A percentile compares a stretch with the other conserved stretches of the same genome.
Evolutionary conservation across 1,140 invertebrate species (phyloP).

Genomic region (Drosophila seguyi): DNA sequence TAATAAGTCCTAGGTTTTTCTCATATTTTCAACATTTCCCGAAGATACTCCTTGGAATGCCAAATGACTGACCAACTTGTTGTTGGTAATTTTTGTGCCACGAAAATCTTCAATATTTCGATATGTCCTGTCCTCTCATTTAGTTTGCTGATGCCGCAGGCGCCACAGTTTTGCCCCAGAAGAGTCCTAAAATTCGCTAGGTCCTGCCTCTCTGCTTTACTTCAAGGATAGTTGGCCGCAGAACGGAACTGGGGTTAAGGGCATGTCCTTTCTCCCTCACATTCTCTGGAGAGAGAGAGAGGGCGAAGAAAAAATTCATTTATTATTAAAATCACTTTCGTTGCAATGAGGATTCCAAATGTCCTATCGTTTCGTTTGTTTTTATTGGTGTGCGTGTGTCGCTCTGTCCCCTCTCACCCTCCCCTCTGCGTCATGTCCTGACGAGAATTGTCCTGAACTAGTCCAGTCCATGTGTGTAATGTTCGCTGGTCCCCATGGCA

Average conservation of each 20-base stretch:
- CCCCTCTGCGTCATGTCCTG: slow-evolving; percentile 13
- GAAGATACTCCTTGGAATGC: too few relatives aligned
- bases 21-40: not conserved
- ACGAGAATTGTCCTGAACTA: slow-evolving; percentile 75
- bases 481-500: slow-evolving; percentile 14
- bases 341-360: slow-evolving; percentile 83
- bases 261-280: slow-evolving; percentile 3
- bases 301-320: slow-evolving; percentile 67
- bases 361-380: slow-evolving; percentile 81
- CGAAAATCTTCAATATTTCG: slow-evolving; percentile 14
- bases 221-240: slow-evolving; percentile 32
- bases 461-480: slow-evolving; percentile 57
- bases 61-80: slow-evolving; percentile 11
- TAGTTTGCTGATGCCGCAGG: slow-evolving; percentile 33
- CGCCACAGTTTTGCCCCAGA: slow-evolving; percentile 15
- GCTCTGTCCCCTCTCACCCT: not conserved
- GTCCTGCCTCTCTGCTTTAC: not conserved
- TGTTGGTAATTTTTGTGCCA: slow-evolving; percentile 7
- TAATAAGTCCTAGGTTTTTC: too few relatives aligned
- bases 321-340: slow-evolving; percentile 84
- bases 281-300: slow-evolving; percentile 5
- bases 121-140: slow-evolving; percentile 6
- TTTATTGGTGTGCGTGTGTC: slow-evolving; percentile 77
- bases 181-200: slow-evolving; percentile 35
- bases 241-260: slow-evolving; percentile 28